These are phyloP conservation scores for Bufotes viridis DNA, from an alignment of 2,797 vertebrate genomes.

Conservation along the genomic window DNA sequence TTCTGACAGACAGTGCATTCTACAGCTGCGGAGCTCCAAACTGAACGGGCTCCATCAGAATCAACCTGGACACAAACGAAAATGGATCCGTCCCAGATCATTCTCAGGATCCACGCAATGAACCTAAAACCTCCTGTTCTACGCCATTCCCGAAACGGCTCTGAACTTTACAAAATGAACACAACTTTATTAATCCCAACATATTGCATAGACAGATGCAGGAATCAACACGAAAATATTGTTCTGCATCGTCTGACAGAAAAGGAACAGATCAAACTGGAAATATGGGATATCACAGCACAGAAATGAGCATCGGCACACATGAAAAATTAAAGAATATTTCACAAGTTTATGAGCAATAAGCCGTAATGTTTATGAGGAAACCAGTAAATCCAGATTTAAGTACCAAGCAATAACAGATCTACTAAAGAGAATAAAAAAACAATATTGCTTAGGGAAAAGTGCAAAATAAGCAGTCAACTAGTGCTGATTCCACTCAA, in stretches of 20 bases:
- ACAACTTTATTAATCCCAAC: neutral
- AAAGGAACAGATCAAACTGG: neutral
- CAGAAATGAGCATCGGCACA: slow-evolving; percentile 9
- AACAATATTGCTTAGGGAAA: slow-evolving; percentile 31
- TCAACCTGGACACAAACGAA: no score
- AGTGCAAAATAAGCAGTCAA: slow-evolving; percentile 53
- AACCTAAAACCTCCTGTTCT: no score
- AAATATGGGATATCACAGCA: neutral
- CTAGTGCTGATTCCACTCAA: slow-evolving; percentile 42
- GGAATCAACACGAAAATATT: slow-evolving; percentile 31
- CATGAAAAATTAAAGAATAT: slow-evolving; percentile 35
- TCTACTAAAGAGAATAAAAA: slow-evolving; percentile 32
- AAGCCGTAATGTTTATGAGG: slow-evolving; percentile 50
- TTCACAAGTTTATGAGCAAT: slow-evolving; percentile 52
- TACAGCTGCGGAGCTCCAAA: no score
- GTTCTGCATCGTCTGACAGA: slow-evolving; percentile 19
- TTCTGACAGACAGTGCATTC: no score
- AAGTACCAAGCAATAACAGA: slow-evolving; percentile 51
- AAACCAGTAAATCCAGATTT: slow-evolving; percentile 50
- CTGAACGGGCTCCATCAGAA: no score
- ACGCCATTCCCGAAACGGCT: neutral
- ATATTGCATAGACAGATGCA: slow-evolving; percentile 33
- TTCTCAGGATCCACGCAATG: no score
- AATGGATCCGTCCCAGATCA: no score
- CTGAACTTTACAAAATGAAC: neutral